phyloP scores from a whole-genome alignment of 2,888 invertebrate species.

The Drosophila tanythrix region DNA sequence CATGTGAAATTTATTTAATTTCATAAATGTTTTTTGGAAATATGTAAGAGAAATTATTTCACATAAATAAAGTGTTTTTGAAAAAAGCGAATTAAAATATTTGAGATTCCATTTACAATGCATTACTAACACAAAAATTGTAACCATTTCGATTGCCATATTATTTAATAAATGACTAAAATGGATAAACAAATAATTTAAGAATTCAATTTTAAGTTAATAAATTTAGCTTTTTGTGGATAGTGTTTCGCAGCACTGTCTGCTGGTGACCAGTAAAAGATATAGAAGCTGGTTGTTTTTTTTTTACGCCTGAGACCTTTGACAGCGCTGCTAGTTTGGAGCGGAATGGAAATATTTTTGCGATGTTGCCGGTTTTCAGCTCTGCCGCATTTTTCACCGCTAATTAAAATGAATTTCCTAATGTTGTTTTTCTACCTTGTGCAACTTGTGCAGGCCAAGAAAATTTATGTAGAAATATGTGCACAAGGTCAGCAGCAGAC shows the following conservation, averaged over 20 bases:
- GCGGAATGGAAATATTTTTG: constrained; percentile 32
- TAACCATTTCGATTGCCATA: neutral
- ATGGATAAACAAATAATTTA: neutral
- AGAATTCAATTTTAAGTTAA: neutral
- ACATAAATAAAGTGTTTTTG: neutral
- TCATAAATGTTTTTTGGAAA: neutral
- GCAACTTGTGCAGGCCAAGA: constrained; percentile 7
- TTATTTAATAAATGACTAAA: neutral
- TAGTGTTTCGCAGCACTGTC: neutral
- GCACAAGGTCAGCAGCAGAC: constrained; percentile 36
- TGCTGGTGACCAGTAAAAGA: neutral
- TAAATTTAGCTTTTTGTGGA: neutral
- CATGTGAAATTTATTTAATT: neutral
- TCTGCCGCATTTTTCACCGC: constrained; percentile 49
- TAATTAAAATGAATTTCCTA: constrained; percentile 73
- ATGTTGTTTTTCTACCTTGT: constrained; percentile 10
- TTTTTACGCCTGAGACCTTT: constrained; percentile 2
- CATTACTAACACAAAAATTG: neutral
- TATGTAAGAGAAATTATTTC: too few relatives aligned
- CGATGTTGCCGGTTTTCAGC: constrained; percentile 55
- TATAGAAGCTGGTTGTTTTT: neutral
- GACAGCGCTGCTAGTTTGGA: constrained; percentile 41
- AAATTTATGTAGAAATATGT: constrained; percentile 9
- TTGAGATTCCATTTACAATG: neutral
- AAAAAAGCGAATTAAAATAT: neutral